Evolutionary conservation across 2,888 invertebrate species (phyloP).

Genomic region (Epinotia ramella): DNA sequence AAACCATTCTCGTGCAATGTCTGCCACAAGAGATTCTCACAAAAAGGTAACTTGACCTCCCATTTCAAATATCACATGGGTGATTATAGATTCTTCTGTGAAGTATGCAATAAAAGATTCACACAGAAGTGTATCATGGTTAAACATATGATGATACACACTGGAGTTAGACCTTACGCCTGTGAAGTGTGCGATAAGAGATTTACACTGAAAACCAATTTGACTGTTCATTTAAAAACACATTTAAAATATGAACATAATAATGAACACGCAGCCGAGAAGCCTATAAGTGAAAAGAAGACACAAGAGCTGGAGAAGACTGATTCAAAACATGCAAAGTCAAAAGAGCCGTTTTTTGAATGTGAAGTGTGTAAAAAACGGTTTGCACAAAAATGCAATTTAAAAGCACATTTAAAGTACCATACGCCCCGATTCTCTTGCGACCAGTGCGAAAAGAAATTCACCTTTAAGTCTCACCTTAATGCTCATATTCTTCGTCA

Average conservation of each 20-base stretch:
- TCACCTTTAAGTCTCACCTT: background rate
- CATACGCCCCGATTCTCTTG: slow-evolving; percentile 3
- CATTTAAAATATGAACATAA: slow-evolving; percentile 15
- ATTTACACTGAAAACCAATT: slow-evolving; percentile 7
- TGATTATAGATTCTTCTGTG: slow-evolving; percentile 9
- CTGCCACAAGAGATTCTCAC: slow-evolving; percentile 9
- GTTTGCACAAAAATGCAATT: slow-evolving; percentile 1
- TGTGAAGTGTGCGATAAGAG: slow-evolving; percentile 15
- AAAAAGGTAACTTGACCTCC: slow-evolving; percentile 11
- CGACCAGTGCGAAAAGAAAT: slow-evolving; percentile 13
- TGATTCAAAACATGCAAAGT: background rate
- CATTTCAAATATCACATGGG: slow-evolving; percentile 12
- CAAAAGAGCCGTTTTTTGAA: background rate
- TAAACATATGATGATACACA: slow-evolving; percentile 21
- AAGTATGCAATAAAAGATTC: slow-evolving; percentile 5
- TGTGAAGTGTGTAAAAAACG: slow-evolving; percentile 21
- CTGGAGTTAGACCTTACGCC: slow-evolving; percentile 6
- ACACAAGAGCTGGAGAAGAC: background rate
- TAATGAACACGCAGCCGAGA: background rate
- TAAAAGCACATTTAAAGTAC: slow-evolving; percentile 16
- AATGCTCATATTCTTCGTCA: slow-evolving; percentile 13
- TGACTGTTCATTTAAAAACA: slow-evolving; percentile 17
- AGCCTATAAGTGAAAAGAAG: background rate
- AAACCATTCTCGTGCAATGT: slow-evolving; percentile 9
- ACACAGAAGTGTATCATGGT: slow-evolving; percentile 14